Evolutionary conservation across 2,888 invertebrate genomes (phyloP), one percentile per base, ranked within the genome.

Genomic region (Drosophila monieri): DNA sequence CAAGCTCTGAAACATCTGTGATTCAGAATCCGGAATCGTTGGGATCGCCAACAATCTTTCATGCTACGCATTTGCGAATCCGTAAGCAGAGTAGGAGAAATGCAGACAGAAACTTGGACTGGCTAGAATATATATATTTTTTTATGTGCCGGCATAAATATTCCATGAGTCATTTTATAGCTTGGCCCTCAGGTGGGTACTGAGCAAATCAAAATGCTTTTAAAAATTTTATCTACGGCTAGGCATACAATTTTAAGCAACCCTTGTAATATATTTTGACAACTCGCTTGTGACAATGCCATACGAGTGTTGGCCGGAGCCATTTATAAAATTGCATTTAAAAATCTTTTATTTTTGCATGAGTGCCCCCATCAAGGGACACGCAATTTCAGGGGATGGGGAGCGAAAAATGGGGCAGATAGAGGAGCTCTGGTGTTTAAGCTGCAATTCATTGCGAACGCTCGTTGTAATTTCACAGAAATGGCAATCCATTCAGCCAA

Each of bases 121-220:
- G 18, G 56, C 52, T 73, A 12, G 46, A 64, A 48, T 68, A 44
- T 57, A 57, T 71, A 51, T 68, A 39, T 59, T 59, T 71, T 59
- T 75, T 60, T 49, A 39, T 21, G 32, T 47, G 44, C 30, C 64
- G 59, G 41, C 73, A 79, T 84, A 79, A 80, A 86, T 86, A 80
- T 80, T 76, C 80, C 55, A 84, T 79, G 68, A 56, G 74, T 74
- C 80, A 79, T 84, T 79, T 76, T 52, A 74, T 73, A 58, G 58
- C 71, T 69, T 66, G 77, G 58, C 65, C 59, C 71, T 49, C 48
- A 55, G 54, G 37, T 64, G 64, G 37, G 58, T 37, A 14, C 52
- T 27, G 57, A 47, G 62, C 73, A 76, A 81, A 81, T 81, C 80
- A 81, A 81, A 85, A 72, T 74, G 68, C 61, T 68, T 68, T 78